A percentile compares a stretch with the other conserved stretches of the same genome.
Evolutionary conservation across 2,888 invertebrate species (phyloP).

Genomic region (Zonitis immaculata): DNA sequence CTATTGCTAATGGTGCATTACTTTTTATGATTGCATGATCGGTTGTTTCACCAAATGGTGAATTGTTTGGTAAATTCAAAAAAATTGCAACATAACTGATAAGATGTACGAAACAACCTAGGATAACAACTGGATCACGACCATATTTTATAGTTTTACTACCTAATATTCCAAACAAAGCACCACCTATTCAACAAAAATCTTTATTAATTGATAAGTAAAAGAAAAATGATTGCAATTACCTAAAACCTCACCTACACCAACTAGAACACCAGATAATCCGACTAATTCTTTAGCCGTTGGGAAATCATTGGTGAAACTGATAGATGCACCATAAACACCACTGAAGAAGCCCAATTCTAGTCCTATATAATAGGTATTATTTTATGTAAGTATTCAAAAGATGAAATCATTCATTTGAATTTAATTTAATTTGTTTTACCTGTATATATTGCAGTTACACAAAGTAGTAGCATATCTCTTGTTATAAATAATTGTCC

Average conservation of each 20-base stretch:
- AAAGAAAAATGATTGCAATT: no score
- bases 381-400: background rate
- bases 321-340: slow-evolving; percentile 90
- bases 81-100: slow-evolving; percentile 80
- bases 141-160: slow-evolving; percentile 78
- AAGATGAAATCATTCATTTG: no score
- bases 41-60: slow-evolving; percentile 67
- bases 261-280: slow-evolving; percentile 90
- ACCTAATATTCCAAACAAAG: slow-evolving; percentile 88
- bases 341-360: slow-evolving; percentile 95
- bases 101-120: slow-evolving; percentile 82
- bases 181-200: slow-evolving; percentile 77
- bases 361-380: no score
- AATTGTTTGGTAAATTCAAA: slow-evolving; percentile 77
- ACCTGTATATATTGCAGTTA: slow-evolving; percentile 91
- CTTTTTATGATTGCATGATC: slow-evolving; percentile 55
- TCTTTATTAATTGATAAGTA: no score
- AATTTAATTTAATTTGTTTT: no score
- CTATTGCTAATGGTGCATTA: slow-evolving; percentile 61
- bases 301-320: slow-evolving; percentile 76
- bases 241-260: slow-evolving; percentile 90
- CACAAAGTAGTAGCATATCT: slow-evolving; percentile 78
- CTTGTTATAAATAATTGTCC: slow-evolving; percentile 70
- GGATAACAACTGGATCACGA: slow-evolving; percentile 84
- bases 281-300: slow-evolving; percentile 82